Conservation (phyloP, 2,113 vertebrate genomes). For the Centropus bengalensis region DNA sequence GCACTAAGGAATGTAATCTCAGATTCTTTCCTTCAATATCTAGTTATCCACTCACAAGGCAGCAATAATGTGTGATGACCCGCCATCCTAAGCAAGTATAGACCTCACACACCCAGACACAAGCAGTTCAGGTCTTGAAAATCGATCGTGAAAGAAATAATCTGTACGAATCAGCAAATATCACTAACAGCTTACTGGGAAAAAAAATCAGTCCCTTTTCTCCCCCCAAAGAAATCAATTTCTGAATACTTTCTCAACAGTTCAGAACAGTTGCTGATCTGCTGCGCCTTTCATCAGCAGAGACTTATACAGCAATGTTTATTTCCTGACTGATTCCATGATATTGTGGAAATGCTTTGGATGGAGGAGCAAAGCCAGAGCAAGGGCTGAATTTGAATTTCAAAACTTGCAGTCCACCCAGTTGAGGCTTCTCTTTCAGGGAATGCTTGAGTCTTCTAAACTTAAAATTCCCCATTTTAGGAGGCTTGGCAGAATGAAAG, state of each 20-base stretch:
- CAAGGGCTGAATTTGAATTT: slow-evolving; percentile 5
- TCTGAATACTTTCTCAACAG: background rate
- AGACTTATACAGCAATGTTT: background rate
- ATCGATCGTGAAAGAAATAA: background rate
- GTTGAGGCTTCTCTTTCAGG: background rate
- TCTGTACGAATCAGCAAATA: background rate
- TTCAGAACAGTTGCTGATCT: background rate
- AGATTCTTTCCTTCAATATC: background rate
- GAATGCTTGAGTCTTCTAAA: background rate
- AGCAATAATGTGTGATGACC: background rate
- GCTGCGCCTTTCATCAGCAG: background rate
- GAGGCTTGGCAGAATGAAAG: background rate
- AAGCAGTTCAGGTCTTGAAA: background rate
- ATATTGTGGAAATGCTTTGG: background rate
- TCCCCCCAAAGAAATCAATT: background rate
- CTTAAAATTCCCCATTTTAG: background rate
- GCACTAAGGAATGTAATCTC: background rate
- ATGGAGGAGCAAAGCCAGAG: background rate
- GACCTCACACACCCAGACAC: background rate
- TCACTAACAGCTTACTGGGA: background rate
- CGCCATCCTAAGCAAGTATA: background rate
- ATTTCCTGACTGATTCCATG: background rate
- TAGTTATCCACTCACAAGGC: background rate
- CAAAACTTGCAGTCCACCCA: background rate
- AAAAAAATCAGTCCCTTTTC: background rate